Percentiles rank a stretch among this genome's conserved stretches.
Evolutionary conservation across 2,113 vertebrate species (phyloP).

Genomic region (Catharus minimus): DNA sequence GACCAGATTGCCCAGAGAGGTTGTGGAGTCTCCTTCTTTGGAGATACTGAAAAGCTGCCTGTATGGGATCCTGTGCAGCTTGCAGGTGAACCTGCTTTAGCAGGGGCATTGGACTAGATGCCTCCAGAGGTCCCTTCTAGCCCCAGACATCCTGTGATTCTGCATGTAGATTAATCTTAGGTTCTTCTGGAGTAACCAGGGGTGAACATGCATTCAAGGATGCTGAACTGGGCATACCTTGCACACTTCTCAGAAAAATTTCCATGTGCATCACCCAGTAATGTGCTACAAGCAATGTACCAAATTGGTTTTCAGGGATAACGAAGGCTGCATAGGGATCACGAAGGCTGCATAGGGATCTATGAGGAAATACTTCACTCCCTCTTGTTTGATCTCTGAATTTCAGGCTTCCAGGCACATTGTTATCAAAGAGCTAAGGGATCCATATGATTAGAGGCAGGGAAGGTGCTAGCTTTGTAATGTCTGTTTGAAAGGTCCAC

Average conservation of each 20-base stretch:
- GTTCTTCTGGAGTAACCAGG: not conserved
- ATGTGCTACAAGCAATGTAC: not conserved
- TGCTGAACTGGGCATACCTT: not conserved
- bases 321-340: not conserved
- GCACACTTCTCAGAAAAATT: not conserved
- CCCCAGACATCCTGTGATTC: not conserved
- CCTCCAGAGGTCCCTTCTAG: not conserved
- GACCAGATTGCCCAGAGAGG: not conserved
- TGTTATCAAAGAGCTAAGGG: slow-evolving; percentile 2
- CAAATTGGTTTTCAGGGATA: not conserved
- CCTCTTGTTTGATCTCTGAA: not conserved
- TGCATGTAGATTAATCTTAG: not conserved
- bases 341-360: not conserved
- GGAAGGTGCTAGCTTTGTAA: not conserved
- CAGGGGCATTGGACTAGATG: not conserved
- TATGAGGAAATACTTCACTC: not conserved
- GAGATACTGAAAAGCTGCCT: not conserved
- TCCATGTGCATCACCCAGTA: not conserved
- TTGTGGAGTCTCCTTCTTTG: not conserved
- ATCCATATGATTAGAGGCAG: not conserved
- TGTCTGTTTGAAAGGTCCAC: not conserved
- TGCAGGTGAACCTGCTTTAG: not conserved
- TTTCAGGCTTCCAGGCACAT: slow-evolving; percentile 15
- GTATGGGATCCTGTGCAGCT: not conserved
- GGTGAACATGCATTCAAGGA: not conserved